These are phyloP conservation scores for Phlogophora meticulosa DNA, from an alignment of 2,888 invertebrate species.

Conservation along the genomic window DNA sequence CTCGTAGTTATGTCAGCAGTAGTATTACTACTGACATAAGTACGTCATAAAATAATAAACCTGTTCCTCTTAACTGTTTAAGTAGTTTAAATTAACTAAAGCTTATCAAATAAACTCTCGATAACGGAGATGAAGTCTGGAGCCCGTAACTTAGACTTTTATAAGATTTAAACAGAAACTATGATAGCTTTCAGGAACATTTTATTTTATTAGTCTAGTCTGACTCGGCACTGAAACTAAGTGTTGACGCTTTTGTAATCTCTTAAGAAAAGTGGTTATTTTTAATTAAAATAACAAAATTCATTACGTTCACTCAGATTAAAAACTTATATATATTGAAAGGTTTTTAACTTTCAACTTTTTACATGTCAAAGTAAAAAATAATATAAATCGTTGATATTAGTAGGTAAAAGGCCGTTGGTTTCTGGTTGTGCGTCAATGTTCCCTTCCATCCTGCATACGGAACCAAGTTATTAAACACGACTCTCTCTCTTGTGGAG, in stretches of 20 bases:
- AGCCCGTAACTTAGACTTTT: conserved; percentile 53
- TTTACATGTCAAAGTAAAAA: too few relatives aligned
- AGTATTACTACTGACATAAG: not conserved
- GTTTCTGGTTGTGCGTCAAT: too few relatives aligned
- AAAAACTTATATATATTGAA: too few relatives aligned
- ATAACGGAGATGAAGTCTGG: conserved; percentile 34
- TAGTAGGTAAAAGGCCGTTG: too few relatives aligned
- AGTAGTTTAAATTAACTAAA: conserved; percentile 52
- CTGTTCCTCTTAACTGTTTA: conserved; percentile 12
- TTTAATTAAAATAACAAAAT: not conserved
- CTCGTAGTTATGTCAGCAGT: too few relatives aligned
- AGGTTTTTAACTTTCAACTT: too few relatives aligned
- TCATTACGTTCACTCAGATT: too few relatives aligned
- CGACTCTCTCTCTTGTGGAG: conserved; percentile 27
- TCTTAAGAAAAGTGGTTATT: not conserved
- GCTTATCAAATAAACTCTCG: conserved; percentile 57
- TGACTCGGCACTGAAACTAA: not conserved
- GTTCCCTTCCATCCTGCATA: conserved; percentile 3
- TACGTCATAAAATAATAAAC: conserved; percentile 19
- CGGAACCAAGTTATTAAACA: conserved; percentile 45
- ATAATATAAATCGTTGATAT: too few relatives aligned
- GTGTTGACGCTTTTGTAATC: not conserved
- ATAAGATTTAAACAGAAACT: conserved; percentile 43
- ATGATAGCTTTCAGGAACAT: conserved; percentile 21
- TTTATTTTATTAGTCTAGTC: conserved; percentile 39